Evolutionary conservation across 1,140 invertebrate genomes (phyloP).

Genomic region (Paralvinella palmiformis): DNA sequence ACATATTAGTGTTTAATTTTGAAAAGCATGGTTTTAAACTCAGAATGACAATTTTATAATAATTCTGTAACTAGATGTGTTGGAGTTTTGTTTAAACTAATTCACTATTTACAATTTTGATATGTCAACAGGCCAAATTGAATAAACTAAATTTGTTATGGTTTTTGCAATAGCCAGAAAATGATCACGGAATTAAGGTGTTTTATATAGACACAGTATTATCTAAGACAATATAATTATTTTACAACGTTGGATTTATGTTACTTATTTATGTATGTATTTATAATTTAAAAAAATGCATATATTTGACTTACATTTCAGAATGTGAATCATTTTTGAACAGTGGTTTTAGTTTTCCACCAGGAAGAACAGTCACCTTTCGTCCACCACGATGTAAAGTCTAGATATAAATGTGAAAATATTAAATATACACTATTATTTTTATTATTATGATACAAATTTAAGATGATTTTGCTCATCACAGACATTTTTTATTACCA

Average conservation of each 20-base stretch:
- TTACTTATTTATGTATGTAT: neutral
- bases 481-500: neutral
- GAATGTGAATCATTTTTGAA: conserved; percentile 10
- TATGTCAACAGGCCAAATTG: too few species aligned
- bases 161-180: too few species aligned
- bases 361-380: conserved; percentile 7
- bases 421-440: neutral
- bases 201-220: neutral
- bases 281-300: neutral
- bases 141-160: too few species aligned
- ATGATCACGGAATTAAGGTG: neutral
- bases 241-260: neutral
- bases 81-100: too few species aligned
- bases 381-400: neutral
- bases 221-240: neutral
- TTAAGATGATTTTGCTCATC: neutral
- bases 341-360: conserved; percentile 16
- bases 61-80: too few species aligned
- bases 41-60: too few species aligned
- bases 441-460: neutral
- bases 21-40: too few species aligned
- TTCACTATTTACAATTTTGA: too few species aligned
- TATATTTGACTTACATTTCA: neutral
- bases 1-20: too few species aligned
- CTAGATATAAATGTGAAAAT: neutral